Conservation (phyloP, 1,140 invertebrate species). For the Whitmania pigra region DNA sequence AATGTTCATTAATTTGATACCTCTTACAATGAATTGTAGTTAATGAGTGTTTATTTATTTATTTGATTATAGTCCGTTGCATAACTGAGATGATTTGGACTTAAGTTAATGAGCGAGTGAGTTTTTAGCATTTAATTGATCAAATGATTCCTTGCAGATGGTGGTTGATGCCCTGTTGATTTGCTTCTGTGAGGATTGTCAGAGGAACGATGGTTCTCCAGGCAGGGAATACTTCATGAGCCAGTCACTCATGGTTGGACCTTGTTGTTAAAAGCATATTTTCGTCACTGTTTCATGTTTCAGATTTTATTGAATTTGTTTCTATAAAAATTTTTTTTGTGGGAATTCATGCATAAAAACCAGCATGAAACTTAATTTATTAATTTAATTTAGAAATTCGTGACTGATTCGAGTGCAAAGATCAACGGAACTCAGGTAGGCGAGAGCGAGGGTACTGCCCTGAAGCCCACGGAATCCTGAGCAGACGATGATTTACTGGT, state of each 20-base stretch:
- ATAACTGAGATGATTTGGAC: too few species aligned
- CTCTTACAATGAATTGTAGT: too few species aligned
- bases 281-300: neutral
- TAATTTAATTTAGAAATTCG: neutral
- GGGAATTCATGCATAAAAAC: neutral
- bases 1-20: too few species aligned
- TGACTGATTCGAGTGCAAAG: constrained; percentile 9
- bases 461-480: neutral
- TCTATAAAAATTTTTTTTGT: neutral
- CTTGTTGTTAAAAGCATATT: neutral
- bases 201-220: constrained; percentile 57
- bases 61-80: too few species aligned
- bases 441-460: neutral
- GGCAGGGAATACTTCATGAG: constrained; percentile 62
- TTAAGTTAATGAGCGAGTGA: too few species aligned
- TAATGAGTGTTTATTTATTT: too few species aligned
- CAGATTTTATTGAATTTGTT: neutral
- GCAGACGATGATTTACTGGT: neutral
- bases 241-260: constrained; percentile 54
- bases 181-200: constrained; percentile 55
- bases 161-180: constrained; percentile 85
- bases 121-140: too few species aligned
- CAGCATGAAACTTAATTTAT: neutral
- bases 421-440: neutral
- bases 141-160: constrained; percentile 52